Evolutionary conservation across 2,888 invertebrate species (phyloP), one percentile per base, ranked within the genome.

Genomic region (Diplolepis rosae): DNA sequence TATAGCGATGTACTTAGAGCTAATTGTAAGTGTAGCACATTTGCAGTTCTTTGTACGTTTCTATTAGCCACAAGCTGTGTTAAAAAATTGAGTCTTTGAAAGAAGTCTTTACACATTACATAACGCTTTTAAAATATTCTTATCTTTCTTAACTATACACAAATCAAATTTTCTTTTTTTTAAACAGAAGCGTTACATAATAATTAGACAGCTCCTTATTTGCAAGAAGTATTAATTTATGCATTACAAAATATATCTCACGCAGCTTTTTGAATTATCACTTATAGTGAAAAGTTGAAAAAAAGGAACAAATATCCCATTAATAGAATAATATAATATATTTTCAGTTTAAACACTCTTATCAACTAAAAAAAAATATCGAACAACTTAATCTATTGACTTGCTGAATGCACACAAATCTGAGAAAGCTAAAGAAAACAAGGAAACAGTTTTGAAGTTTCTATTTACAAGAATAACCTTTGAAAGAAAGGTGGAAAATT

Each of bases 41-140:
- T 35, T 61, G n/a, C 22, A 39, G 24, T 24, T 39, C n/a, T 61
- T 61, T 61, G 61, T 61, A 61, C 61, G 7, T 32, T 61, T 61
- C 24, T 24, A 35, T 61, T 61, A 22, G 39, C 39, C 39, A 61
- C 61, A 61, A 39, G 61, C 39, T 61, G 61, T 39, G n/a, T 61
- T 39, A 18, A 32, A n/a, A n/a, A 61, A 61, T 39, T n/a, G 35
- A 61, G 24, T 9, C 27, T 45, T 9, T 32, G 11, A 9, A 32
- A 18, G 45, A 45, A 45, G 11, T 45, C 22, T 7, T 45, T 0
- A 18, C 15, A 45, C n/a, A n/a, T n/a, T n/a, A n/a, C n/a, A n/a
- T n/a, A n/a, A n/a, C n/a, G n/a, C n/a, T n/a, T n/a, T n/a, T n/a
- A n/a, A n/a, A n/a, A n/a, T n/a, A n/a, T n/a, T n/a, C n/a, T n/a